A percentile compares a stretch with the other conserved stretches of the same genome.
These are phyloP conservation scores for Drosophila differens DNA, from an alignment of 2,888 invertebrate species.

Conservation along the genomic window DNA sequence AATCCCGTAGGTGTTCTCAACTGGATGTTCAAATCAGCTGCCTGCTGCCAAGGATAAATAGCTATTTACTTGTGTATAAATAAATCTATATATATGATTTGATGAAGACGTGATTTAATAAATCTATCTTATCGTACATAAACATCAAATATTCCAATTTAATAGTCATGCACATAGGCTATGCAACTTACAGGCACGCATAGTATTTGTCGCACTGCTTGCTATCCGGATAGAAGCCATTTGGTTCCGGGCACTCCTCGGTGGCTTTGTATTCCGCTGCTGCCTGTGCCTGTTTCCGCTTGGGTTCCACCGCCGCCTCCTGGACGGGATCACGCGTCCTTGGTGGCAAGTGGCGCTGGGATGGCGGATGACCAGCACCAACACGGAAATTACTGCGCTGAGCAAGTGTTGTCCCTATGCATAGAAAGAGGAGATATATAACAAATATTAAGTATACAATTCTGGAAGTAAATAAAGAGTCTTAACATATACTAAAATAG, in stretches of 20 bases:
- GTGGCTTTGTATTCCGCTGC: constrained; percentile 87
- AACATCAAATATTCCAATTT: neutral
- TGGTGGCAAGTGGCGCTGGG: constrained; percentile 81
- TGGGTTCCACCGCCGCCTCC: constrained; percentile 61
- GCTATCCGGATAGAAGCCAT: constrained; percentile 93
- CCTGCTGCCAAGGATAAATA: neutral
- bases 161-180: neutral
- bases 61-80: neutral
- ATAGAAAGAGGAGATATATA: neutral
- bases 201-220: constrained; percentile 96
- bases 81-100: neutral
- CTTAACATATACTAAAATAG: neutral
- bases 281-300: constrained; percentile 58
- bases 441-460: neutral
- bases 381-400: constrained; percentile 74
- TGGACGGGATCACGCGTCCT: constrained; percentile 72
- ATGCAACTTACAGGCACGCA: constrained; percentile 88
- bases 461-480: neutral
- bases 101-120: neutral
- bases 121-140: neutral
- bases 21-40: constrained; percentile 2
- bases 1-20: constrained; percentile 15
- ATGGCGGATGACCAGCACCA: constrained; percentile 79
- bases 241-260: constrained; percentile 91
- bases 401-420: constrained; percentile 76